Conservation (phyloP, 1,140 invertebrate species). For the Lycorma delicatula region DNA sequence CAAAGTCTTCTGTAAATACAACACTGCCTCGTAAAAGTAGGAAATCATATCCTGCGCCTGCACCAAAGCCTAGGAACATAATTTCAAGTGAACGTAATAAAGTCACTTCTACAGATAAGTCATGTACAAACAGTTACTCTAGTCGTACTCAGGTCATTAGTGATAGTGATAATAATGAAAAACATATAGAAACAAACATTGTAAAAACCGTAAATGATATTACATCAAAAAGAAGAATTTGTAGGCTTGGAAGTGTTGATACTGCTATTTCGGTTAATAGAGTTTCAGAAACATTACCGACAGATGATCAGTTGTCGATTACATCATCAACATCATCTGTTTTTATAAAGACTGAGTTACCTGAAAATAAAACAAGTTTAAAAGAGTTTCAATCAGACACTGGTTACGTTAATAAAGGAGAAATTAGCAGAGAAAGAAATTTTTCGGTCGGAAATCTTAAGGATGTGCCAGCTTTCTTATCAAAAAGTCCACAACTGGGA, state of each 20-base stretch:
- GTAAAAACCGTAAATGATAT: too few species aligned
- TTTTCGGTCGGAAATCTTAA: neutral
- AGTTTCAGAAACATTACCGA: neutral
- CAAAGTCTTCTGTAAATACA: constrained; percentile 1
- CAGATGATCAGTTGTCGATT: neutral
- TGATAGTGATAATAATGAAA: too few species aligned
- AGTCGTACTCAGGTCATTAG: too few species aligned
- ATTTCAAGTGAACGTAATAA: too few species aligned
- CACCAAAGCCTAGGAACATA: constrained; percentile 10
- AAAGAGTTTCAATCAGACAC: neutral
- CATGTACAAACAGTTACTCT: too few species aligned
- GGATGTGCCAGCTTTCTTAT: neutral
- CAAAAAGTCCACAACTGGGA: neutral
- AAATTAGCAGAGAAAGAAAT: too few species aligned
- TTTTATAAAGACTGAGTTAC: neutral
- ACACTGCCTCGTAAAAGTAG: neutral
- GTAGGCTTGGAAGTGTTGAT: neutral
- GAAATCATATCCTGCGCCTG: constrained; percentile 8
- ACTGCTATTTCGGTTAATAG: neutral
- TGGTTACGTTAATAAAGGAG: too few species aligned
- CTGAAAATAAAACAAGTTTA: neutral
- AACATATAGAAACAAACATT: too few species aligned
- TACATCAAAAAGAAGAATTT: neutral
- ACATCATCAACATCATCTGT: neutral
- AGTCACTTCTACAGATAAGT: too few species aligned